Percentiles rank a stretch among this genome's conserved stretches.
These are phyloP conservation scores for Enteromius thamalakanensis DNA, from an alignment of 2,797 vertebrate genomes.

Conservation along the genomic window DNA sequence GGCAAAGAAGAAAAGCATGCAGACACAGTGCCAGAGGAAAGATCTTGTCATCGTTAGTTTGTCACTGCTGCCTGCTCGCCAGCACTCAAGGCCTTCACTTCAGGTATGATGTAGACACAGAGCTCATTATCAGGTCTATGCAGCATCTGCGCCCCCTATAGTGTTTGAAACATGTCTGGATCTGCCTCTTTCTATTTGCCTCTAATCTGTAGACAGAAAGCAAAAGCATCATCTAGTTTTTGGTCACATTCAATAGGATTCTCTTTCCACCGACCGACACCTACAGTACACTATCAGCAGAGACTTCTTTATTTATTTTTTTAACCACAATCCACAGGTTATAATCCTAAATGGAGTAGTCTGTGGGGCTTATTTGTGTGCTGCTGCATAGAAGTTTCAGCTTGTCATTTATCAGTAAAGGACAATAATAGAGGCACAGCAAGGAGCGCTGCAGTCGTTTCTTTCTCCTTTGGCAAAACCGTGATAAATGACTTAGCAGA, in stretches of 20 bases:
- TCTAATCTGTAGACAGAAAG: constrained; percentile 55
- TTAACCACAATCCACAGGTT: constrained; percentile 17
- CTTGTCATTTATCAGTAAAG: constrained; percentile 53
- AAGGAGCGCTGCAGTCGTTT: constrained; percentile 36
- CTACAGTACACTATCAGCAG: constrained; percentile 19
- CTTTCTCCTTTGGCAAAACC: constrained; percentile 45
- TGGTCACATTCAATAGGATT: constrained; percentile 70
- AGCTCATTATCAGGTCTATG: constrained; percentile 63
- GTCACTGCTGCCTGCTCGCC: constrained; percentile 24
- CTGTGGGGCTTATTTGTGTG: constrained; percentile 43
- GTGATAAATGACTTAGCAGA: constrained; percentile 53
- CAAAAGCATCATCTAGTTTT: constrained; percentile 51
- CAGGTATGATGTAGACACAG: constrained; percentile 21
- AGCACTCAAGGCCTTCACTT: constrained; percentile 22
- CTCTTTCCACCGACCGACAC: constrained; percentile 54
- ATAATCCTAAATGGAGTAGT: constrained; percentile 44
- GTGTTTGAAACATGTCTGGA: constrained; percentile 31
- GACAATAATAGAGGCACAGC: constrained; percentile 50
- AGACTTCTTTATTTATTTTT: background rate
- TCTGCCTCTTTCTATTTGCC: constrained; percentile 52
- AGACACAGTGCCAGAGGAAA: constrained; percentile 18
- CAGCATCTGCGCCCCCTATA: constrained; percentile 45
- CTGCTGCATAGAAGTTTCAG: constrained; percentile 30
- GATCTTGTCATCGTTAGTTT: constrained; percentile 24
- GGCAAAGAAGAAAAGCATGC: constrained; percentile 1